These are phyloP conservation scores for Diprion similis DNA, from an alignment of 1,140 invertebrate genomes.

Conservation along the genomic window DNA sequence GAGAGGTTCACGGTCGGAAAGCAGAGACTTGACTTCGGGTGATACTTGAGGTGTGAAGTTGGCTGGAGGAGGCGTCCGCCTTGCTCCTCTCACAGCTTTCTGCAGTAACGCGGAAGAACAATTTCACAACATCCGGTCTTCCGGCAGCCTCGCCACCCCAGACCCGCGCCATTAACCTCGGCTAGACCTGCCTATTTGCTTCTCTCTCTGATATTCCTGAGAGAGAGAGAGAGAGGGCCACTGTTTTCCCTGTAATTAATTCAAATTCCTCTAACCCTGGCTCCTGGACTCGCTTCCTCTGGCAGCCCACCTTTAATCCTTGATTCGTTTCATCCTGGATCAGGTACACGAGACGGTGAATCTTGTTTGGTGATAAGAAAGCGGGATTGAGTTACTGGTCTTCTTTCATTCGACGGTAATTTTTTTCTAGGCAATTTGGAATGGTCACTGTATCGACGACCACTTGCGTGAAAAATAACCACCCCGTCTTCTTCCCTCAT, in stretches of 20 bases:
- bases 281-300: slow-evolving; percentile 36
- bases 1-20: too few relatives aligned
- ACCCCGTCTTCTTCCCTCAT: slow-evolving; percentile 18
- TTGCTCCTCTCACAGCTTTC: slow-evolving; percentile 15
- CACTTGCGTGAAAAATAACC: not conserved
- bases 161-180: slow-evolving; percentile 28
- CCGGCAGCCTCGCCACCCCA: slow-evolving; percentile 37
- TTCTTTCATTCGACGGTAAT: not conserved
- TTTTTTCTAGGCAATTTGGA: not conserved
- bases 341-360: too few relatives aligned
- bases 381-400: not conserved
- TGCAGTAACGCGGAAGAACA: slow-evolving; percentile 50
- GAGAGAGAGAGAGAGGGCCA: not conserved
- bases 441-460: too few relatives aligned
- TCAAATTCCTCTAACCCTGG: slow-evolving; percentile 41
- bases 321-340: too few relatives aligned
- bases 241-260: slow-evolving; percentile 46
- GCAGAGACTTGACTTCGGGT: slow-evolving; percentile 33
- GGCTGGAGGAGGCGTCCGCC: slow-evolving; percentile 40
- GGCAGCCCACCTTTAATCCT: not conserved
- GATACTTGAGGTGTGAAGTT: slow-evolving; percentile 56
- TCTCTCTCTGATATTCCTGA: slow-evolving; percentile 34
- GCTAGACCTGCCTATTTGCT: not conserved
- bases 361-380: too few relatives aligned
- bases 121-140: slow-evolving; percentile 48